Evolutionary conservation across 2,113 vertebrate species (phyloP), one percentile per base, ranked within the genome.

Genomic region (Anarhynchus alexandrinus): DNA sequence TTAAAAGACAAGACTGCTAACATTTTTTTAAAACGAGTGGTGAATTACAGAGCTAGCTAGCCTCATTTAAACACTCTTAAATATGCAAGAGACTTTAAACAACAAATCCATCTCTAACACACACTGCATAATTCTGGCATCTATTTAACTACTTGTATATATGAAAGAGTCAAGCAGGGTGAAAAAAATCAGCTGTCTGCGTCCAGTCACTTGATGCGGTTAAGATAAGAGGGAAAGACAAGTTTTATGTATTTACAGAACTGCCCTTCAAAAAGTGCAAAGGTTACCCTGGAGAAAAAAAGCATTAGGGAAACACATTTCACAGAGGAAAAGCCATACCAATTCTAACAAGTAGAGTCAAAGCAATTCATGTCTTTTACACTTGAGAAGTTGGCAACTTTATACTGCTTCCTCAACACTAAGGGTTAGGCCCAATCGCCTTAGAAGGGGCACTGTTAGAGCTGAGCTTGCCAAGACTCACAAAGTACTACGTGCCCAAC

Each of bases 1-100:
- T 95, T 96, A 90, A 92, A 94, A 94, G 86, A 94, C 86, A 94
- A 87, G 74, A 72, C 40, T 91, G 81, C 47, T 77, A 89, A 80
- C 73, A 10, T 73, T 90, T 94, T 77, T 84, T 79, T 94, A 32
- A 25, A 84, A 79, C 0, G 2, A 94, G 78, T 17, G 34, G 90
- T 96, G 93, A 95, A 90, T 93, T 96, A 97, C 89, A 94, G 65
- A 94, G 62, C 45, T 81, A 79, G 69, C 89, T 61, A 65, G 54
- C 38, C 93, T 94, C 93, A 95, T 91, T 94, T 95, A 96, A 96
- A 96, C 94, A 93, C 62, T 87, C 89, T 76, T 87, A 97, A 97
- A 96, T 95, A 96, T 95, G 84, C 42, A 95, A 66, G 81, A 93
- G 54, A 87, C 22, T 95, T 95, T 54, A 95, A 93, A 94, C 77